Conservation (phyloP, 2,113 vertebrate species). For the Sander lucioperca region DNA sequence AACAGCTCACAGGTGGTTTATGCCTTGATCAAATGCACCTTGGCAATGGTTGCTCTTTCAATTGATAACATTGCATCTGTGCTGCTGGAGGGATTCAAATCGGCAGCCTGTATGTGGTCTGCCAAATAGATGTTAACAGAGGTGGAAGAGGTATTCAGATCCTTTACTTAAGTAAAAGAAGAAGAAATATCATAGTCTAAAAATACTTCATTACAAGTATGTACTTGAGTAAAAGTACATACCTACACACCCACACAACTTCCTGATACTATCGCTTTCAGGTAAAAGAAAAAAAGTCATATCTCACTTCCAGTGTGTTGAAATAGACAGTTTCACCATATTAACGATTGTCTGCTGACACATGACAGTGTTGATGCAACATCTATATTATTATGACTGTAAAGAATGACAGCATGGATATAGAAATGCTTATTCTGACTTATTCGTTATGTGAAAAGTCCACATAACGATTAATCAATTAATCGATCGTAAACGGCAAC, state of each 20-base stretch:
- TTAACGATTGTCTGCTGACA: not conserved
- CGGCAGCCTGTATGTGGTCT: not conserved
- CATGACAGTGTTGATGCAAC: not conserved
- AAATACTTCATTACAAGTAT: too few relatives aligned
- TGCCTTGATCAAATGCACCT: not conserved
- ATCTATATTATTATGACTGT: not conserved
- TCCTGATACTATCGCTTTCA: conserved; percentile 8
- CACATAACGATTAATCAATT: too few relatives aligned
- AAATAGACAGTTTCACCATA: not conserved
- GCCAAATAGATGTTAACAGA: too few relatives aligned
- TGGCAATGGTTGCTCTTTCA: not conserved
- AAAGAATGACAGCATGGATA: too few relatives aligned
- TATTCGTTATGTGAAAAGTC: too few relatives aligned
- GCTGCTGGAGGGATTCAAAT: not conserved
- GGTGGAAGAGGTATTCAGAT: too few relatives aligned
- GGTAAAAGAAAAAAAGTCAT: not conserved
- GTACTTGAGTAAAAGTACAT: too few relatives aligned
- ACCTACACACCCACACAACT: not conserved
- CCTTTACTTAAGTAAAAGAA: not conserved
- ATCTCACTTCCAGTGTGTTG: not conserved
- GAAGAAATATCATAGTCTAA: not conserved
- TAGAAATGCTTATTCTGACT: not conserved
- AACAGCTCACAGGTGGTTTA: not conserved
- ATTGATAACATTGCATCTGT: not conserved
- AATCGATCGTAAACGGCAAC: too few relatives aligned